phyloP scores from a whole-genome alignment of 2,797 vertebrate species.

The Danio choprae region DNA sequence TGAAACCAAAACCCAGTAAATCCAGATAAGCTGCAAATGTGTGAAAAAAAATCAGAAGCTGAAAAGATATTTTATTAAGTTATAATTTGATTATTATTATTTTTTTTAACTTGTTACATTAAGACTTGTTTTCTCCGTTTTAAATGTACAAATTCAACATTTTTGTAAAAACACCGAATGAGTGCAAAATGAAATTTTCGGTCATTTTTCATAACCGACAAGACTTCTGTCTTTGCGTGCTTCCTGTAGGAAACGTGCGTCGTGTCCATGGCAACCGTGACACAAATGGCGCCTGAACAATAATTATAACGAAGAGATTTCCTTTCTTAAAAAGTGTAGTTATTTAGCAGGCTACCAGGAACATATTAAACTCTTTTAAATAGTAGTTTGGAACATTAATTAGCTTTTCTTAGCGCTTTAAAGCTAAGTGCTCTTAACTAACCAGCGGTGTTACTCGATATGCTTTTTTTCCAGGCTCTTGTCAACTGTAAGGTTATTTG shows the following conservation, averaged over 20 bases:
- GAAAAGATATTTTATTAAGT: no score
- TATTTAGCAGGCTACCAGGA: conserved; percentile 26
- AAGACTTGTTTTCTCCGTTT: no score
- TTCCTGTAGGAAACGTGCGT: conserved; percentile 2
- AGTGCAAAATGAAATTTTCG: no score
- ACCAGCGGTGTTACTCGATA: not conserved
- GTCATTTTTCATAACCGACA: no score
- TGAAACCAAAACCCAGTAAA: no score
- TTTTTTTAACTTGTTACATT: no score
- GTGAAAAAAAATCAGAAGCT: no score
- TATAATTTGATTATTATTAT: no score
- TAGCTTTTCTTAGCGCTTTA: not conserved
- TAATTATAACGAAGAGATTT: conserved; percentile 10
- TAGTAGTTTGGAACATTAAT: not conserved
- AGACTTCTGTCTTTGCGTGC: no score
- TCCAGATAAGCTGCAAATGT: no score
- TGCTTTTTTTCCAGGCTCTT: not conserved
- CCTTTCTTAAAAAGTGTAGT: conserved; percentile 51
- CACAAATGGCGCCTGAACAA: conserved; percentile 51
- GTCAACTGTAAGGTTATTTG: not conserved
- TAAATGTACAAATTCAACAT: no score
- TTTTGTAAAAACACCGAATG: no score
- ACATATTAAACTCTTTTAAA: not conserved
- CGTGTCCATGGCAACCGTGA: conserved; percentile 61
- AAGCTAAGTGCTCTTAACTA: not conserved